phyloP scores from a whole-genome alignment of 2,113 vertebrate genomes.

The Channa maculata region DNA sequence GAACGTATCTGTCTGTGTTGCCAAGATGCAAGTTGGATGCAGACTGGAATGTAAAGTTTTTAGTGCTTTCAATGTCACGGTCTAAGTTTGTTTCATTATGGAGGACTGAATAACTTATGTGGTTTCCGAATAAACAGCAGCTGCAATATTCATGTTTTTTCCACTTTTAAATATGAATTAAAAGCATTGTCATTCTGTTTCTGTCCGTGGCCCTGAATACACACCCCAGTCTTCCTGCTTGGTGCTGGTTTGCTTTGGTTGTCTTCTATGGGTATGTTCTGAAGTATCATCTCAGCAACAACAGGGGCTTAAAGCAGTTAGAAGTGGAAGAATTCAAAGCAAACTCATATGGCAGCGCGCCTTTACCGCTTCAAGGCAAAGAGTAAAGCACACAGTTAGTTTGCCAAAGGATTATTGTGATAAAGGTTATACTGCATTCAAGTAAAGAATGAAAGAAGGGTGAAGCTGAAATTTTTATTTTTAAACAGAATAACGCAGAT shows the following conservation, averaged over 20 bases:
- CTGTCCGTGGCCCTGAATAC: neutral
- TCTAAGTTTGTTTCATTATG: constrained; percentile 18
- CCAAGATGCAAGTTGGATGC: constrained; percentile 15
- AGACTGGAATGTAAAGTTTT: constrained; percentile 26
- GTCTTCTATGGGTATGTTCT: neutral
- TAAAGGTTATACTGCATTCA: constrained; percentile 11
- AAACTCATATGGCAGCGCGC: neutral
- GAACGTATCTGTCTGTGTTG: constrained; percentile 1
- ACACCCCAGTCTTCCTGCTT: neutral
- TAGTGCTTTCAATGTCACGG: neutral
- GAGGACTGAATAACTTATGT: neutral
- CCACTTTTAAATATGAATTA: neutral
- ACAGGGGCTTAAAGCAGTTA: constrained; percentile 10
- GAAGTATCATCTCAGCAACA: constrained; percentile 5
- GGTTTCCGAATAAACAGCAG: neutral
- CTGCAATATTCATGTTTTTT: neutral
- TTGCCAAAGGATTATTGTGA: constrained; percentile 25
- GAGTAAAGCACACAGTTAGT: constrained; percentile 1
- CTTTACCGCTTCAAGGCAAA: constrained; percentile 21
- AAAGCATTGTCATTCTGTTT: constrained; percentile 11
- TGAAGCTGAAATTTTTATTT: constrained; percentile 29
- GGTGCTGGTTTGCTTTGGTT: neutral
- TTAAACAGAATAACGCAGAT: constrained; percentile 1
- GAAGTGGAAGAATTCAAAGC: constrained; percentile 11
- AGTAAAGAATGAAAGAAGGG: constrained; percentile 17